Percentiles rank a stretch among this genome's conserved stretches.
Evolutionary conservation across 1,140 invertebrate genomes (phyloP).

Genomic region (Bombus balteatus): DNA sequence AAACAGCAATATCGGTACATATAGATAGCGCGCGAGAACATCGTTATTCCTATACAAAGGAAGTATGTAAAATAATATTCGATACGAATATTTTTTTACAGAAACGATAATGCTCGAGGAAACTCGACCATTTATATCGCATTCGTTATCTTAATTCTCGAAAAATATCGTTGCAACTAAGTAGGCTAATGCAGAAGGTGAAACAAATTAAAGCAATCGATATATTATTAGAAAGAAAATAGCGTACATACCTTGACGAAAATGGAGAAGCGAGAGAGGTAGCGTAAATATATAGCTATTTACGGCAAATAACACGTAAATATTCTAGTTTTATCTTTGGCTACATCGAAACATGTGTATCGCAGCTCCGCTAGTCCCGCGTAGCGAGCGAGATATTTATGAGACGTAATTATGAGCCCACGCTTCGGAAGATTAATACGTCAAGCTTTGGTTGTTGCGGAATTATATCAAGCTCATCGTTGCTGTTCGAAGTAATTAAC

Average conservation of each 20-base stretch:
- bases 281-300: not conserved
- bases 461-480: not conserved
- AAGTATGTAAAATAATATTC: no score
- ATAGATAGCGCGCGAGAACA: no score
- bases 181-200: not conserved
- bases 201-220: not conserved
- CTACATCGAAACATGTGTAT: not conserved
- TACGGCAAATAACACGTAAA: not conserved
- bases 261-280: not conserved
- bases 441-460: not conserved
- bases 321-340: not conserved
- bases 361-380: not conserved
- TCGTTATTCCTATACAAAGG: no score
- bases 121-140: not conserved
- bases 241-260: not conserved
- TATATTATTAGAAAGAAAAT: no score
- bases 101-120: not conserved
- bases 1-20: not conserved
- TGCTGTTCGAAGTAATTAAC: not conserved
- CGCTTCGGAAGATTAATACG: conserved; percentile 26
- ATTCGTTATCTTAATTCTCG: no score
- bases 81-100: no score
- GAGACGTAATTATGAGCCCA: not conserved
- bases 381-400: conserved; percentile 8
- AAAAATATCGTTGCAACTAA: no score